Evolutionary conservation across 2,113 vertebrate genomes (phyloP).

Genomic region (Cinclus cinclus): DNA sequence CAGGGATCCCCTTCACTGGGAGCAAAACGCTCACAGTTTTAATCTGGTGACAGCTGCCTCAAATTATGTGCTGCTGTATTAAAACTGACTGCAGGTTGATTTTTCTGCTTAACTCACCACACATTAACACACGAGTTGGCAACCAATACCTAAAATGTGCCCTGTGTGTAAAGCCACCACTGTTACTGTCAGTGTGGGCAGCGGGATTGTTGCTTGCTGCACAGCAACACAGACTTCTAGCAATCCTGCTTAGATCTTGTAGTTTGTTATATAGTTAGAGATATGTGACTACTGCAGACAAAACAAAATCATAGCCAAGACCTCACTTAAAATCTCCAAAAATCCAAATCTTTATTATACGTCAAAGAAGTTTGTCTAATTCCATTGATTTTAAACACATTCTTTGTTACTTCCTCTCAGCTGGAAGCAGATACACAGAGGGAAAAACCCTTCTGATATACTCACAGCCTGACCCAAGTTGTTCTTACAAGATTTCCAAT

Average conservation of each 20-base stretch:
- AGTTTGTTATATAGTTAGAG: slow-evolving; percentile 3
- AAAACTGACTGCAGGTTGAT: neutral
- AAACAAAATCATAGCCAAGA: slow-evolving; percentile 49
- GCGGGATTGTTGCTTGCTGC: neutral
- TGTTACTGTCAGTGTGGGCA: neutral
- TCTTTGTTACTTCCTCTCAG: slow-evolving; percentile 50
- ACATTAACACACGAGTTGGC: neutral
- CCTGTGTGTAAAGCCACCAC: neutral
- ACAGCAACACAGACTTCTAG: neutral
- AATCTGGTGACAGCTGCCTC: neutral
- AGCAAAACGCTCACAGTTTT: neutral
- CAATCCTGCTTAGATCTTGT: neutral
- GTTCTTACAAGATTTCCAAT: slow-evolving; percentile 28
- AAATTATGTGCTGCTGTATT: neutral
- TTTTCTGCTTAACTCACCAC: neutral
- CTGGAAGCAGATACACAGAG: slow-evolving; percentile 30
- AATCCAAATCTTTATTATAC: slow-evolving; percentile 3
- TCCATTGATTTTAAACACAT: slow-evolving; percentile 58
- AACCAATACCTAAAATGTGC: neutral
- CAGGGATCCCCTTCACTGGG: neutral
- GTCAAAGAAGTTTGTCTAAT: slow-evolving; percentile 36
- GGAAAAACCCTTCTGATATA: slow-evolving; percentile 33
- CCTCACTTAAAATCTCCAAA: neutral
- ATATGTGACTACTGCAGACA: neutral
- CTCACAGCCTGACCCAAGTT: neutral